These are phyloP conservation scores for Corythoichthys haematopterus DNA, from an alignment of 2,113 vertebrate species.

Conservation along the genomic window DNA sequence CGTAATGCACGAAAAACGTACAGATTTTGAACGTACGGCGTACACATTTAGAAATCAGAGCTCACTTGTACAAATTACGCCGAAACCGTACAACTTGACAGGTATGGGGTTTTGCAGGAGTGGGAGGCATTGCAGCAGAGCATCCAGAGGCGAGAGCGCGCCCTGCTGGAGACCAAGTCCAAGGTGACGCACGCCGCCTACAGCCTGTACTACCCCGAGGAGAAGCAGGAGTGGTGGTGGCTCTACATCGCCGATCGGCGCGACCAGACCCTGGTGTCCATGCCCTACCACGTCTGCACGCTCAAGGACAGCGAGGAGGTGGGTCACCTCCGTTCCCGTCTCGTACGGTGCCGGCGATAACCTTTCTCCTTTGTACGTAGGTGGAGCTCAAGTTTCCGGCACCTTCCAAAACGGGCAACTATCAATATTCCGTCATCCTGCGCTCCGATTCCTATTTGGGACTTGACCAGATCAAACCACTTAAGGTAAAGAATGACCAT, in stretches of 20 bases:
- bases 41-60: no score
- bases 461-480: slow-evolving; percentile 91
- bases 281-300: slow-evolving; percentile 96
- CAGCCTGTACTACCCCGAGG: slow-evolving; percentile 94
- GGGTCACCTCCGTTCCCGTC: slow-evolving; percentile 7
- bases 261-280: slow-evolving; percentile 92
- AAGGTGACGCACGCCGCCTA: slow-evolving; percentile 95
- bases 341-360: no score
- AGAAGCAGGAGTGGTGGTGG: slow-evolving; percentile 99
- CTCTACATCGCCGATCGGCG: slow-evolving; percentile 95
- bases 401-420: slow-evolving; percentile 95
- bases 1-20: no score
- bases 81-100: no score
- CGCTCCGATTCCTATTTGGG: slow-evolving; percentile 95
- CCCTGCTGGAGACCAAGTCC: slow-evolving; percentile 95
- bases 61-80: no score
- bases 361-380: slow-evolving; percentile 54
- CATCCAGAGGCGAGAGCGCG: slow-evolving; percentile 92
- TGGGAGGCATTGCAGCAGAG: slow-evolving; percentile 98
- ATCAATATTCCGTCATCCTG: slow-evolving; percentile 94
- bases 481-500: slow-evolving; percentile 78
- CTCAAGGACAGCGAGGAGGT: slow-evolving; percentile 96
- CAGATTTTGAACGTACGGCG: no score
- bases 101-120: slow-evolving; percentile 70
- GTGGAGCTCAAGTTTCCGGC: slow-evolving; percentile 98